Evolutionary conservation across 30 jellyfish, hydroid and myxozoan species (phyloP), one percentile per base, ranked within the genome.

Genomic region (Sanderia malayensis): DNA sequence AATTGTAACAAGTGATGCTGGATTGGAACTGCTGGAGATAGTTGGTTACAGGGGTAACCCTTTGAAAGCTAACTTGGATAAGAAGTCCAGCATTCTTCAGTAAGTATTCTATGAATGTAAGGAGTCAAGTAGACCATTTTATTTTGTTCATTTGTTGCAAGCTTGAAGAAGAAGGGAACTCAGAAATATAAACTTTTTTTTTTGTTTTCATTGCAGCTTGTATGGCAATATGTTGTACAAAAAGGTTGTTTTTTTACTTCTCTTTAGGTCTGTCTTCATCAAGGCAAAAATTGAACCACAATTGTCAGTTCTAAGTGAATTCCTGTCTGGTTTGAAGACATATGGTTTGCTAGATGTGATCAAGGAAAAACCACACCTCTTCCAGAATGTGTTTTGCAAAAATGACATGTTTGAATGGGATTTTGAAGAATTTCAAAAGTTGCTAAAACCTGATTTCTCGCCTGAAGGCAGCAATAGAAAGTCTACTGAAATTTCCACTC

Each of bases 181-280:
- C n/a, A n/a, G n/a, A n/a, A n/a, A n/a, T n/a, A n/a, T n/a, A n/a
- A n/a, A n/a, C n/a, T n/a, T n/a, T n/a, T n/a, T n/a, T 1, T 68
- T 32, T 31, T 1, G 71, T 32, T 22, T 44, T 58, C 23, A 9
- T 13, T 21, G 18, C 33, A 21, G 23, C 33, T n/a, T n/a, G n/a
- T n/a, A n/a, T n/a, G n/a, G n/a, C 32, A 44, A 17, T 0, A 22
- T 68, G 37, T 3, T 68, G 21, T 68, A 2, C 18, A 0, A 17
- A 17, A 58, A 22, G 8, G 15, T 63, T 13, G 7, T 7, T n/a
- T 7, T 63, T 22, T 63, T 17, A 7, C 58, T 52, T 66, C 61
- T 6, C 18, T 53, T 73, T 26, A 73, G 86, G 67, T 73, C 86
- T 4, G 58, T 73, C 19, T 57, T 73, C 32, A 58, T 73, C 53